Base-by-base conservation (phyloP, 2,888 invertebrate species). In the Leptinotarsa juncta region DNA sequence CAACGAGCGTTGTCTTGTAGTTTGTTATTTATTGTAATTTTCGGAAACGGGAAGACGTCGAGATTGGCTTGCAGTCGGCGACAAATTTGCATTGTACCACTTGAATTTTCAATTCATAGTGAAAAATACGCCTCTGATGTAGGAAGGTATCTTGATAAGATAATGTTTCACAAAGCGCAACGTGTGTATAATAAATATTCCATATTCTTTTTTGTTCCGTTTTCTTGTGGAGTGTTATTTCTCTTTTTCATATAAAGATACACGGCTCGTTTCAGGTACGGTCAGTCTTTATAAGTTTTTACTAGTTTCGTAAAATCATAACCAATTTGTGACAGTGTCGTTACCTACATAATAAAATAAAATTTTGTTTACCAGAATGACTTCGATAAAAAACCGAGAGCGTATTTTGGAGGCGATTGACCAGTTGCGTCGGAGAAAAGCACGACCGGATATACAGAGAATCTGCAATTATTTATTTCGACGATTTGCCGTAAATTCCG, bases 351-450 rank as follows among this genome's bases (percentile, higher is more conserved):
- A 65, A 49, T 55, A 42, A 53, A 75, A 18, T 66, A 51, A 65
- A 26, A 60, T 66, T 71, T 73, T 62, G 60, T 76, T 73, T 72
- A 71, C 50, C 53, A 77, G 73, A 62, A 78, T 79, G 79, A 77
- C 80, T 66, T 77, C 91, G 87, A 91, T 92, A 86, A 91, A 90
- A 88, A 91, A 93, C 89, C 92, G 93, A 88, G 92, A 93, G 83
- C 91, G 92, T 86, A 95, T 96, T 87, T 90, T 96, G 84, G 94
- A 95, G 86, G 94, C 95, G 83, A 95, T 96, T 86, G 95, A 96
- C 89, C 94, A 95, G 87, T 89, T 96, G 85, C 92, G 95, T 81
- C 91, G 93, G 76, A 91, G 96, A 83, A 96, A 96, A 90, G 95
- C 96, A 72, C 92, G 96, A 74, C 96, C 96, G 69, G 95, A 96